Conservation (phyloP, 2,888 invertebrate species). For the Atrina japonica region DNA sequence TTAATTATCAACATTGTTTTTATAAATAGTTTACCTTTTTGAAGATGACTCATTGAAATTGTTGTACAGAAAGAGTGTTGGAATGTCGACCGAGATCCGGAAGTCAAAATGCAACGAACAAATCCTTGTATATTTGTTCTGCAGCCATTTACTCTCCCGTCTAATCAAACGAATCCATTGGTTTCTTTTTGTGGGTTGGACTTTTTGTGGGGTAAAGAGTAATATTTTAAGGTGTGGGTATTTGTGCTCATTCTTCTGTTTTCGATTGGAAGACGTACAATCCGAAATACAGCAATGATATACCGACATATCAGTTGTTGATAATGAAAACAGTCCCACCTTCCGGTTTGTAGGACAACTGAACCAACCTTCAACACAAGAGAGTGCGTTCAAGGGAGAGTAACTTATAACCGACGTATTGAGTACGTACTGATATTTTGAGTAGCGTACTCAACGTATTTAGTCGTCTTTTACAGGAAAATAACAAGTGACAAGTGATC, state of each 20-base stretch:
- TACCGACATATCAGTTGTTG: neutral
- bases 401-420: too few species aligned
- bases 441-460: too few species aligned
- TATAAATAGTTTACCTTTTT: too few species aligned
- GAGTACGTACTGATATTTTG: too few species aligned
- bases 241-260: neutral
- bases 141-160: conserved; percentile 7
- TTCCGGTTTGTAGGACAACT: too few species aligned
- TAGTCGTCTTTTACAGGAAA: too few species aligned
- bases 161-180: conserved; percentile 9
- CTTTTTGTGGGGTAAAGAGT: neutral
- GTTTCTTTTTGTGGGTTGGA: neutral
- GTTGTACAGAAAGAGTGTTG: conserved; percentile 16
- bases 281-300: neutral
- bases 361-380: too few species aligned
- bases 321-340: too few species aligned
- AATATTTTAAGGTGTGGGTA: conserved; percentile 9
- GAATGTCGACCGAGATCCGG: neutral
- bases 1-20: too few species aligned
- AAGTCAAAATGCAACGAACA: conserved; percentile 28
- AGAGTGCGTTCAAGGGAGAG: too few species aligned
- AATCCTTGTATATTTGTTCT: conserved; percentile 21
- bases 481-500: too few species aligned
- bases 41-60: conserved; percentile 1
- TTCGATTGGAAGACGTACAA: neutral